Base-by-base conservation (phyloP, 1,140 invertebrate genomes). In the Thaumatotibia leucotreta region DNA sequence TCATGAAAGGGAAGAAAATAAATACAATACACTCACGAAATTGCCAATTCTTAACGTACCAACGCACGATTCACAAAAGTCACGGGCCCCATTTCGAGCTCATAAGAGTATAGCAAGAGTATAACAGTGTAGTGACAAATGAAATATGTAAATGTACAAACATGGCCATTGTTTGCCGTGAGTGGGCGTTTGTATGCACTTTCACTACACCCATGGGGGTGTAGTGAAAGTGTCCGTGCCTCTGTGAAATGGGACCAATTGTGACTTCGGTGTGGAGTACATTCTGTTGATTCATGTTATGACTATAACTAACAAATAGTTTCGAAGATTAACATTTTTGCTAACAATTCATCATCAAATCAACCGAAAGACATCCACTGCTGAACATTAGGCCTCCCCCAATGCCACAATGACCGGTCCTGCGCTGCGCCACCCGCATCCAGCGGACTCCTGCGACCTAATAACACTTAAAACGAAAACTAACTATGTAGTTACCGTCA, bases 111-210 rank as follows among this genome's bases (percentile, higher is more conserved):
- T 9, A 58, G 24, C 52, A 24, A 27, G 23, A 24, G 1, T 24
- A 24, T 27, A 14, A 58, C 23, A 58, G 23, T n/a, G 52, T 29
- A 58, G 52, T 58, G 23, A 58, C 23, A 58, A 58, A 58, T 27
- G 22, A 58, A 58, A 58, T 27, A 58, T 58, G 23, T 58, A 58
- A 24, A 58, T 27, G 52, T 14, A 58, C 52, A 58, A 58, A 58
- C 52, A 58, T 27, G 10, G 11, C 24, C 52, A 58, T 58, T 58
- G 52, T 58, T 58, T 58, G 22, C 52, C 24, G n/a, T 58, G 52
- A 24, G 52, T 58, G 24, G 52, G 52, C 23, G 52, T 27, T 20
- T 23, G 49, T 24, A n/a, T n/a, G n/a, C n/a, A n/a, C n/a, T n/a
- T n/a, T n/a, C n/a, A n/a, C n/a, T n/a, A n/a, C n/a, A n/a, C n/a